These are phyloP conservation scores for Xenops minutus DNA, from an alignment of 2,797 vertebrate genomes.

Conservation along the genomic window DNA sequence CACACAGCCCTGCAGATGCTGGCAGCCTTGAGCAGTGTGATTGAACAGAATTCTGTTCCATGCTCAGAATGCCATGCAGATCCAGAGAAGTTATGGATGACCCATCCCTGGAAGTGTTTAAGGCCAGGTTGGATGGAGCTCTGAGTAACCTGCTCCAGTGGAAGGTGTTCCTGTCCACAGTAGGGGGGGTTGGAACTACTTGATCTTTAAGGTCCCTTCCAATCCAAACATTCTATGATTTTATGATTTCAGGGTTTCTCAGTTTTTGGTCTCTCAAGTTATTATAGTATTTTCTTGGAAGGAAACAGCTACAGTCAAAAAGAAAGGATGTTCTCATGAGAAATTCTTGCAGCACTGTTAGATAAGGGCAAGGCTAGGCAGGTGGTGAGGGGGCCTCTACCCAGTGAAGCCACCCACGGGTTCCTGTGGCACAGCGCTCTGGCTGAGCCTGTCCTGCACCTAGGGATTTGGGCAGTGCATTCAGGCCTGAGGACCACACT, in stretches of 20 bases:
- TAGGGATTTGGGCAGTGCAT: neutral
- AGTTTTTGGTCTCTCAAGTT: neutral
- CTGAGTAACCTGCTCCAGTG: neutral
- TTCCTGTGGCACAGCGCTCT: neutral
- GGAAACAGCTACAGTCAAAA: neutral
- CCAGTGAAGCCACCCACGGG: rapidly evolving
- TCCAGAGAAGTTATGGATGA: neutral
- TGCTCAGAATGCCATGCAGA: rapidly evolving
- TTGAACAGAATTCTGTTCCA: rapidly evolving
- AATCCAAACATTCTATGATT: neutral
- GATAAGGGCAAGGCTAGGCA: neutral
- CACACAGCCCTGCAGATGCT: neutral
- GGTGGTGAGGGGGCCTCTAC: neutral
- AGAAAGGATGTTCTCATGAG: neutral
- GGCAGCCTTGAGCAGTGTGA: neutral
- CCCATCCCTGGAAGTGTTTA: neutral
- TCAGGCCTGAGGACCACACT: rapidly evolving
- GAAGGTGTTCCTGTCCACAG: neutral
- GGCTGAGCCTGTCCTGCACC: neutral
- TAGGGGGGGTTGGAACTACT: neutral
- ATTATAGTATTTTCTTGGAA: neutral
- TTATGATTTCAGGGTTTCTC: neutral
- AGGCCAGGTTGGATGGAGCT: neutral
- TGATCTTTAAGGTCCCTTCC: neutral
- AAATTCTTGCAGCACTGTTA: neutral